Evolutionary conservation across 2,797 vertebrate genomes (phyloP), one percentile per base, ranked within the genome.

Genomic region (Masticophis lateralis): DNA sequence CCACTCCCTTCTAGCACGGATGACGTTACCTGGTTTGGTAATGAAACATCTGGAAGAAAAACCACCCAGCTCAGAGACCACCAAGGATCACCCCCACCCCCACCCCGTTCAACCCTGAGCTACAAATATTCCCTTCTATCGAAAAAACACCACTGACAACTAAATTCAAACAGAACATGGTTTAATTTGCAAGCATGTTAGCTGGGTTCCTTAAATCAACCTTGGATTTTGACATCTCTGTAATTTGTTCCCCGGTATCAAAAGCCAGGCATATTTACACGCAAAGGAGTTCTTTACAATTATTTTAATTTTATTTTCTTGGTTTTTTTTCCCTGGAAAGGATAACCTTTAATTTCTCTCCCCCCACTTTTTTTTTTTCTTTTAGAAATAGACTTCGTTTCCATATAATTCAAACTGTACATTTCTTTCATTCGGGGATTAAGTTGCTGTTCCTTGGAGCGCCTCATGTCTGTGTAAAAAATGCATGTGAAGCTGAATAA

Each of bases 401-500:
- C 94, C 95, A 96, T 96, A 43, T 79, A 94, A 96, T 94, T 95
- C 92, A 90, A 94, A 92, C 94, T 94, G 92, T 27, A 1, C 16
- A 92, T 96, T 95, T 94, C 94, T 97, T 95, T 94, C 96, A 92
- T 95, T 96, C 93, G 93, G 97, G 95, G 97, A 97, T 97, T 93
- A 92, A 96, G 86, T 95, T 95, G 86, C 94, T 95, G 95, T 95
- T 97, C 95, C 28, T 63, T 91, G 95, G 96, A 97, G 95, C 96
- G 96, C 95, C 47, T 0, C 92, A 25, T 96, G 90, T 95, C 94
- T 98, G 96, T 98, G 96, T 91, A 96, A 96, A 97, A 97, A 97
- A 94, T 97, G 98, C 98, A 98, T 97, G 97, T 97, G 96, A 97
- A 96, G 95, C 96, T 97, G 95, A 98, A 98, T 98, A 98, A 98